Evolutionary conservation across 2,888 invertebrate genomes (phyloP).

Genomic region (Pyrgus malvae): DNA sequence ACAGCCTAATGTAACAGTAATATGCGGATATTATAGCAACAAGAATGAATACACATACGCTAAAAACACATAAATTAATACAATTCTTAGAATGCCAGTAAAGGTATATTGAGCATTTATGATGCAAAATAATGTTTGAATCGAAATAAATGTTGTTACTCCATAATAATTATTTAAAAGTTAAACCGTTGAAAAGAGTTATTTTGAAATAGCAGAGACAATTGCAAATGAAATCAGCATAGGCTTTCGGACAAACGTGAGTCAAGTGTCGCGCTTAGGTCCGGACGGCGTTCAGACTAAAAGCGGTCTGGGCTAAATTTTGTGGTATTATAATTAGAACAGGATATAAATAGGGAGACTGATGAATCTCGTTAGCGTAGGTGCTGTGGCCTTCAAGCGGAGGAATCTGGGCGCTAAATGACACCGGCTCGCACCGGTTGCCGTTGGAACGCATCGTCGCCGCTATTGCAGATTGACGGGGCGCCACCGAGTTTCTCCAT

Average conservation of each 20-base stretch:
- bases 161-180: too few relatives aligned
- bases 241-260: slow-evolving; percentile 29
- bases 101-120: too few relatives aligned
- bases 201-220: too few relatives aligned
- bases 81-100: slow-evolving; percentile 16
- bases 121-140: too few relatives aligned
- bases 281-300: slow-evolving; percentile 40
- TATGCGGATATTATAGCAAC: slow-evolving; percentile 33
- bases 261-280: slow-evolving; percentile 30
- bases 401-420: slow-evolving; percentile 50
- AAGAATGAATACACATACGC: not conserved
- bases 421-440: slow-evolving; percentile 52
- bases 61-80: slow-evolving; percentile 14
- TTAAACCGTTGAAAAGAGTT: too few relatives aligned
- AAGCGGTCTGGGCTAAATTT: slow-evolving; percentile 55
- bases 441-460: slow-evolving; percentile 40
- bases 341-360: slow-evolving; percentile 60
- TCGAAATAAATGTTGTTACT: too few relatives aligned
- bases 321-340: slow-evolving; percentile 62
- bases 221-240: slow-evolving; percentile 11
- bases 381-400: slow-evolving; percentile 67
- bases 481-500: slow-evolving; percentile 50
- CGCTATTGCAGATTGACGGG: slow-evolving; percentile 50
- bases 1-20: slow-evolving; percentile 20
- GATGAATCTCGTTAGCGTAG: slow-evolving; percentile 63